Conservation (phyloP, 1,140 invertebrate species). For the Diprion similis region DNA sequence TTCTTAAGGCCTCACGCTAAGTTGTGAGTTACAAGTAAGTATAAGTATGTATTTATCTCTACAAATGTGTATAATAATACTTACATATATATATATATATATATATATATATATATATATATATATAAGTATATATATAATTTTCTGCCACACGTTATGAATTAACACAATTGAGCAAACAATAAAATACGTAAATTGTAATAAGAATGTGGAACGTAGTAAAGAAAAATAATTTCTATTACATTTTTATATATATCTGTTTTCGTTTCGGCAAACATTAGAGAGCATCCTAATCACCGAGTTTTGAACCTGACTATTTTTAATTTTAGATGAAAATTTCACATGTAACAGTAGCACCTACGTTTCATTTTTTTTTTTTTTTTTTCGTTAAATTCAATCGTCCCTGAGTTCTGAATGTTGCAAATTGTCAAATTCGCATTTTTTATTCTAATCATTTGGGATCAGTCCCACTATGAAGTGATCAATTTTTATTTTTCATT, state of each 20-base stretch:
- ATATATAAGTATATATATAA: neutral
- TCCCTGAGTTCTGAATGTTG: too few relatives aligned
- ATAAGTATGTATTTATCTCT: neutral
- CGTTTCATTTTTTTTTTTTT: too few relatives aligned
- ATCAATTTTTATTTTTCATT: too few relatives aligned
- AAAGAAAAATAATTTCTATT: neutral
- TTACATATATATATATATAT: neutral
- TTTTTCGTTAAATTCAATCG: too few relatives aligned
- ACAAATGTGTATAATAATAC: neutral
- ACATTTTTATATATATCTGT: neutral
- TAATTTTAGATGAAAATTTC: too few relatives aligned
- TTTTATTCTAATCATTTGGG: too few relatives aligned
- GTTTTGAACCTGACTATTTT: too few relatives aligned
- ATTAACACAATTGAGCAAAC: conserved; percentile 2
- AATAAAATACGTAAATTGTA: neutral
- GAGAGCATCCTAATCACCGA: neutral
- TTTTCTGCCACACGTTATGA: neutral
- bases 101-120: too few relatives aligned
- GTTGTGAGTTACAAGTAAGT: neutral
- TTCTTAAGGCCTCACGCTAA: neutral
- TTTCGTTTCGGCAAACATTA: neutral
- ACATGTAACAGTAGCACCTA: too few relatives aligned
- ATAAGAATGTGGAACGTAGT: neutral
- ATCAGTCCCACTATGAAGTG: too few relatives aligned
- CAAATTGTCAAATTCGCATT: too few relatives aligned